These are phyloP conservation scores for Coregonus clupeaformis DNA, from an alignment of 2,113 vertebrate species.

Conservation along the genomic window DNA sequence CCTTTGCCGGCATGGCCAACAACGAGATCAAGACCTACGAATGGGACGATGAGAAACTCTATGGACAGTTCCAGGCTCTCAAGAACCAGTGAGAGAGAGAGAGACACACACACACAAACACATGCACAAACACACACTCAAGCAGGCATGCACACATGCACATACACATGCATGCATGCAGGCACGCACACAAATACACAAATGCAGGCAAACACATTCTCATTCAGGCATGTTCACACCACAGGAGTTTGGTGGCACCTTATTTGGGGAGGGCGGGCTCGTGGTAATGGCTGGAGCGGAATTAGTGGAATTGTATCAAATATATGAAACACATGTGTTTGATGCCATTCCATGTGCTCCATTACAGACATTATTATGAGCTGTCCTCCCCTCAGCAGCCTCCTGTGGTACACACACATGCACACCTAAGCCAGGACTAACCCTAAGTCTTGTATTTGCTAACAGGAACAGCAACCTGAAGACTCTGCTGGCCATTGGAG, in stretches of 20 bases:
- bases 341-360: too few species aligned
- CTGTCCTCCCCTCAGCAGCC: too few species aligned
- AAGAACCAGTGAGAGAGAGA: slow-evolving; percentile 64
- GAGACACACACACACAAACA: not conserved
- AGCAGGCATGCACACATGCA: not conserved
- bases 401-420: not conserved
- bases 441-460: not conserved
- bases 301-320: too few species aligned
- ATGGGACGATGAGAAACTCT: slow-evolving; percentile 70
- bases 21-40: slow-evolving; percentile 65
- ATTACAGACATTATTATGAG: too few species aligned
- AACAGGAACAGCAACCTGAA: slow-evolving; percentile 71
- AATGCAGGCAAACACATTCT: not conserved
- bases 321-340: too few species aligned
- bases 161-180: not conserved
- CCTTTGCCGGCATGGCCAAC: slow-evolving; percentile 68
- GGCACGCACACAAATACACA: not conserved
- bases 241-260: too few species aligned
- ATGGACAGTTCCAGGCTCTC: slow-evolving; percentile 65
- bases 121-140: not conserved
- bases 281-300: too few species aligned
- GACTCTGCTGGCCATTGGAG: slow-evolving; percentile 70
- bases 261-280: too few species aligned
- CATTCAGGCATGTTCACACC: too few species aligned
- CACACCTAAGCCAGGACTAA: not conserved